Base-by-base conservation (phyloP, 1,140 invertebrate genomes). In the Aphelenchoides besseyi region DNA sequence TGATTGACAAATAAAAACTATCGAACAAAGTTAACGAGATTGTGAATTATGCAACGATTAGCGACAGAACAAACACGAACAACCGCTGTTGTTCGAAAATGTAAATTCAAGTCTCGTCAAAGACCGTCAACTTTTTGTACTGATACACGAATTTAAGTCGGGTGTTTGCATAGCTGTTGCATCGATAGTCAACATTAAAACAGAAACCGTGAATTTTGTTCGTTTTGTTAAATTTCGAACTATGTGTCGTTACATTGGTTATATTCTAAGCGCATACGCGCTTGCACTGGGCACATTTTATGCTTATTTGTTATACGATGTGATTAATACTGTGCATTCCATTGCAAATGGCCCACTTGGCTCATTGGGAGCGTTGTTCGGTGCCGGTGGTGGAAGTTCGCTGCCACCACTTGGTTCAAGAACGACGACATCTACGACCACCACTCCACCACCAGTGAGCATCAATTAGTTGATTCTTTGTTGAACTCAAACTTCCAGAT, bases 211-310 rank as follows among this genome's bases (percentile, higher is more conserved):
- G 5, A 8, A 8, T 59, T 59, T 23, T 29, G 5, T 59, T 33
- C 55, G 26, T 23, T 8, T 33, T 33, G 5, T 33, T 33, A 59
- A 29, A 8, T 59, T 59, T 5, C 26, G 18, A 28, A 5, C 5
- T 8, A 23, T 59, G 55, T 59, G 55, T 18, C 5, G 18, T 5
- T 59, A 59, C 55, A 8, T 59, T 33, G 55, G 55, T 23, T 59
- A 59, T 33, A 8, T 59, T 33, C 55, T 59, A 23, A 8, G 5
- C 5, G 32, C 18, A 8, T 59, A 23, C 5, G 55, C 26, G 5
- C 55, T 59, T 59, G 26, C 5, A 29, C 55, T 59, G 5, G 55
- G 55, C 55, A 59, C 55, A 28, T 59, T 59, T 33, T 59, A 59
- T 23, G 55, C 55, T 28, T 59, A 59, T 33, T 8, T 59, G 55